These are phyloP conservation scores for Cyanocitta stelleri DNA, from an alignment of 2,113 vertebrate genomes.

Conservation along the genomic window DNA sequence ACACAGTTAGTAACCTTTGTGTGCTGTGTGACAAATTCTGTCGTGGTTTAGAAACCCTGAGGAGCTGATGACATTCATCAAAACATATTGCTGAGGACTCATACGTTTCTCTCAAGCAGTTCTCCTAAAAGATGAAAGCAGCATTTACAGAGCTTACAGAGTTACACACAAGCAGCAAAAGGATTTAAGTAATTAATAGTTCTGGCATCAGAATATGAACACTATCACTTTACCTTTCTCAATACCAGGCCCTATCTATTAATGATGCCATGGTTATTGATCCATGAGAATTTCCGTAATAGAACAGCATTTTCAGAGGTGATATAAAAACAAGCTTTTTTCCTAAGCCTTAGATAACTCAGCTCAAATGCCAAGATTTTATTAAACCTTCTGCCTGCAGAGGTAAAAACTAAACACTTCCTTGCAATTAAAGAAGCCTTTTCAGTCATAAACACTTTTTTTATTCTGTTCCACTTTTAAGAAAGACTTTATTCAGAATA, in stretches of 20 bases:
- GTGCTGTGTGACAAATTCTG: background rate
- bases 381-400: background rate
- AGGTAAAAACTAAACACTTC: background rate
- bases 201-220: background rate
- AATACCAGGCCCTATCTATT: background rate
- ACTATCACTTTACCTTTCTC: background rate
- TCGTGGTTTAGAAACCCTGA: background rate
- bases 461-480: background rate
- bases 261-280: background rate
- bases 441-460: background rate
- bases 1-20: background rate
- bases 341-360: background rate
- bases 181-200: conserved; percentile 4
- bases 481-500: background rate
- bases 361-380: background rate
- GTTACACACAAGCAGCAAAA: conserved; percentile 5
- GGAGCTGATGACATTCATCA: background rate
- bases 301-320: background rate
- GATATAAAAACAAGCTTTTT: background rate
- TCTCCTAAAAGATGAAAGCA: background rate
- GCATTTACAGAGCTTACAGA: background rate
- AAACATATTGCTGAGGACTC: background rate
- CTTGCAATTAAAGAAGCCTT: background rate
- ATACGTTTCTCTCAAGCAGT: background rate
- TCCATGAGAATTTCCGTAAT: background rate